Conservation (phyloP, 2,113 vertebrate genomes). For the Cynocephalus volans region DNA sequence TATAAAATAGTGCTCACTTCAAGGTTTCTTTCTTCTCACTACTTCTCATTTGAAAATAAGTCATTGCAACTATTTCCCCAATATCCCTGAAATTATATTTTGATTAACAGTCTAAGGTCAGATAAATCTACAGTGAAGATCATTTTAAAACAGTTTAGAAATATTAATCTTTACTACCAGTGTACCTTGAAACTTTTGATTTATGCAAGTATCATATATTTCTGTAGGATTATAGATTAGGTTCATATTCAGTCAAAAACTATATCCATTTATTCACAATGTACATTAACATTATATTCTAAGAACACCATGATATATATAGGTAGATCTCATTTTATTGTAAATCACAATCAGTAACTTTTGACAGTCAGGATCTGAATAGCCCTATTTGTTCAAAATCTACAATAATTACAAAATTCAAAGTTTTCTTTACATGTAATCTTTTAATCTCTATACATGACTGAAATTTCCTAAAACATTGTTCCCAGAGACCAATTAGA, state of each 20-base stretch:
- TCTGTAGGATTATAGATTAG: constrained; percentile 60
- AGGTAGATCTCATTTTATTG: constrained; percentile 7
- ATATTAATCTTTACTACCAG: constrained; percentile 49
- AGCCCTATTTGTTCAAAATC: constrained; percentile 3
- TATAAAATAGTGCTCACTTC: constrained; percentile 28
- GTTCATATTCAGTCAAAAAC: constrained; percentile 39
- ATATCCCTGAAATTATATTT: constrained; percentile 21
- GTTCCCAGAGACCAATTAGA: constrained; percentile 23
- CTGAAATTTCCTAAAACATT: constrained; percentile 24
- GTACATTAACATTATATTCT: neutral
- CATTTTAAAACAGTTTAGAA: constrained; percentile 45
- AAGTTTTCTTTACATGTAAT: neutral
- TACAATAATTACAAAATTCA: constrained; percentile 62
- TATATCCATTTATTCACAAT: neutral
- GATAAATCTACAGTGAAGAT: neutral
- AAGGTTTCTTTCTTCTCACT: constrained; percentile 44
- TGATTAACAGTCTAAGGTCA: constrained; percentile 6
- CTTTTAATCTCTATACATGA: constrained; percentile 27
- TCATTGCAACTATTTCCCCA: constrained; percentile 19
- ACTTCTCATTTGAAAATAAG: constrained; percentile 53
- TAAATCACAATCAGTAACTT: constrained; percentile 58
- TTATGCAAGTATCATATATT: constrained; percentile 3
- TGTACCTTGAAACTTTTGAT: constrained; percentile 45
- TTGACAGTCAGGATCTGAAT: neutral
- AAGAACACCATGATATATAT: neutral